Evolutionary conservation across 2,888 invertebrate species (phyloP).

Genomic region (Pachycephus smyrnensis): DNA sequence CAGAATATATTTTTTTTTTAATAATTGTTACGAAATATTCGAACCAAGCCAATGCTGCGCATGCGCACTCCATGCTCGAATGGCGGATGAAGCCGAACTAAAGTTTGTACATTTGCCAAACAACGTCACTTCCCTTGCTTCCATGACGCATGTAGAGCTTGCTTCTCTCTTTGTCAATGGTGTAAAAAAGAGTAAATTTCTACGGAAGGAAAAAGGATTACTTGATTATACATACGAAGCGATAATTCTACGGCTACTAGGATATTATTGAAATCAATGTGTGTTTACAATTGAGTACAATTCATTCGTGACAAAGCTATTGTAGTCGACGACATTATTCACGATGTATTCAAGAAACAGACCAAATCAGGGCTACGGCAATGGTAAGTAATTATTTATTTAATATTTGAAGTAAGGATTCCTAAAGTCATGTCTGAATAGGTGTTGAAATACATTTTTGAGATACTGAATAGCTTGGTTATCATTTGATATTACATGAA

Average conservation of each 20-base stretch:
- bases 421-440: background rate
- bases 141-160: slow-evolving; percentile 5
- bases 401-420: background rate
- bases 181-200: background rate
- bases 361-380: slow-evolving; percentile 36
- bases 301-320: no score
- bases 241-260: background rate
- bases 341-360: slow-evolving; percentile 43
- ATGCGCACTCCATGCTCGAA: background rate
- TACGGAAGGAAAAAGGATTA: background rate
- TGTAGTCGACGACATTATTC: background rate
- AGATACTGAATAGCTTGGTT: background rate
- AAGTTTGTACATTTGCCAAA: background rate
- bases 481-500: background rate
- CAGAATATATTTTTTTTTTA: background rate
- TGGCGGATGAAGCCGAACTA: background rate
- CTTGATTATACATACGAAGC: background rate
- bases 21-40: background rate
- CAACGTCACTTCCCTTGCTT: slow-evolving; percentile 1
- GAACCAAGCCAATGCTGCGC: background rate
- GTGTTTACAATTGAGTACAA: background rate
- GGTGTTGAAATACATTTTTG: background rate
- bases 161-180: background rate
- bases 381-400: slow-evolving; percentile 26
- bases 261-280: slow-evolving; percentile 1